Base-by-base conservation (phyloP, 2,797 vertebrate genomes). In the Cossypha niveicapilla region DNA sequence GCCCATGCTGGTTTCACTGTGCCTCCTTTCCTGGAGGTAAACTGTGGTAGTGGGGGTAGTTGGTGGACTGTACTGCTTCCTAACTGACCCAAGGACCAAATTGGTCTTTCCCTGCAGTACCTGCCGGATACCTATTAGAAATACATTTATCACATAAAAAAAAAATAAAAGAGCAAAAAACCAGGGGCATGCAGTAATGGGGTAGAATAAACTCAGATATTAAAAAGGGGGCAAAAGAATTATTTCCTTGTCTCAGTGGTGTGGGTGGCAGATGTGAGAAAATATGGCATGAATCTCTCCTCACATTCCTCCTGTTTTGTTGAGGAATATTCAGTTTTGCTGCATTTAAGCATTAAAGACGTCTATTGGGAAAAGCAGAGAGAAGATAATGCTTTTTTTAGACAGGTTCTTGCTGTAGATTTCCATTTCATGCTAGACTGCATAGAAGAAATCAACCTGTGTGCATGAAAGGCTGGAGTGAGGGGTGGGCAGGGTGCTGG, bases 371-470 rank as follows among this genome's bases (percentile, higher is more conserved):
- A 45, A 68, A 60, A 35, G 3, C 27, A 35, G 74, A 11, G 45
- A 71, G 50, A 70, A 50, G 23, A 85, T 18, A 32, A 44, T 19
- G 95, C 71, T 79, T 79, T 96, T 96, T 96, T 92, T 66, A 92
- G 91, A 80, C 88, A 94, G 94, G 39, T 91, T 89, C 54, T 95
- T 94, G 92, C 95, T 97, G 94, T 97, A 98, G 98, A 98, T 98
- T 98, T 98, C 97, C 97, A 97, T 98, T 99, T 98, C 98, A 97
- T 97, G 98, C 97, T 98, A 98, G 95, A 93, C 96, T 98, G 98
- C 96, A 96, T 97, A 96, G 97, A 98, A 98, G 98, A 97, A 97
- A 94, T 73, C 97, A 98, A 98, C 98, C 98, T 98, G 97, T 98
- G 98, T 96, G 95, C 97, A 98, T 97, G 96, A 98, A 94, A 92